Conservation (phyloP, 2,797 vertebrate genomes). For the Periophthalmus magnuspinnatus region DNA sequence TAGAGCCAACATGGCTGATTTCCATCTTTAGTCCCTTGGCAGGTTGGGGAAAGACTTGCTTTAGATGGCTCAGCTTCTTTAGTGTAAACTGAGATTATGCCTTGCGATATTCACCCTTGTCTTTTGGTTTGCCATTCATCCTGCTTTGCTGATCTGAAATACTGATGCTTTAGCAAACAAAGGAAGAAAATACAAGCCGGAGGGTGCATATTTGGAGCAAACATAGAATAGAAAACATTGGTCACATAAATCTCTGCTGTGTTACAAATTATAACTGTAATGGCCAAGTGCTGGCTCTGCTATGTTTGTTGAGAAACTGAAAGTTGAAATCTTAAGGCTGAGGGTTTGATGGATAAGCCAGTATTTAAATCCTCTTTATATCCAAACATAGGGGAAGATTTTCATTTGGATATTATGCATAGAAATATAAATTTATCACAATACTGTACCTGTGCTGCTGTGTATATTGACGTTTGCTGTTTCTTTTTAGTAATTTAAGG, state of each 20-base stretch:
- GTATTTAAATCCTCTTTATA: constrained; percentile 1
- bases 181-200: constrained; percentile 53
- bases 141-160: constrained; percentile 63
- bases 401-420: not conserved
- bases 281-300: constrained; percentile 45
- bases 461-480: constrained; percentile 11
- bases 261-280: constrained; percentile 48
- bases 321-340: constrained; percentile 40
- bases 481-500: constrained; percentile 86
- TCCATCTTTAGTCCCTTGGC: too few relatives aligned
- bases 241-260: constrained; percentile 50
- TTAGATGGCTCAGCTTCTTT: constrained; percentile 46
- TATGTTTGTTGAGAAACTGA: constrained; percentile 64
- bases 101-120: constrained; percentile 64
- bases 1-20: too few relatives aligned
- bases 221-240: constrained; percentile 51
- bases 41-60: constrained; percentile 41
- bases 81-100: constrained; percentile 64
- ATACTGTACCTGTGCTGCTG: not conserved
- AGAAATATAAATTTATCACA: too few relatives aligned
- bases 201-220: constrained; percentile 49
- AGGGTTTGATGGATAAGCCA: not conserved
- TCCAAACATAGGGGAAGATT: not conserved
- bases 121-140: constrained; percentile 63
- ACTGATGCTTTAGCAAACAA: constrained; percentile 57